Evolutionary conservation across 64 coral and sea anemone genomes (phyloP), one percentile per base, ranked within the genome.

Genomic region (Trachythela sp.): DNA sequence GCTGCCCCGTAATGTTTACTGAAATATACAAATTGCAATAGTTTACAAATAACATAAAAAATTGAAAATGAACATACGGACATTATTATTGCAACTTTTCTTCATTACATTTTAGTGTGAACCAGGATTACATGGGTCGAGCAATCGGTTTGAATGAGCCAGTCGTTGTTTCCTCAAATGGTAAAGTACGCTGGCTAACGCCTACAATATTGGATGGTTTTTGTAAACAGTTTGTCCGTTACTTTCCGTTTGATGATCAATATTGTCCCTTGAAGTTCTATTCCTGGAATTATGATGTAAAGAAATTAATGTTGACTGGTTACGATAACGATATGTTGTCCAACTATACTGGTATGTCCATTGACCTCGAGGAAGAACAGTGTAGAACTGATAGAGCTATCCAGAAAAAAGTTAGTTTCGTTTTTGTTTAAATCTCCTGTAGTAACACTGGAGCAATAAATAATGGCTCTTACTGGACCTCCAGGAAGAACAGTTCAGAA

Each of bases 211-310:
- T 97, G 40, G 92, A 91, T n/a, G 94, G 95, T 36, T 89, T 91
- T 11, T 97, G 95, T 85, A 97, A 92, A 41, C 83, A 94, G 20
- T 91, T 88, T 42, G 95, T 97, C 10, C 86, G 94, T 13, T 94
- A 94, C 75, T 97, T 94, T 54, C 95, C 95, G 9, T 97, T 97
- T 85, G 95, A 97, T 77, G 93, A 97, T 27, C 95, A 97, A 86
- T 92, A 88, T 22, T 97, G 95, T 72, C 90, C 67, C 14, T 88
- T 97, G 56, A 94, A 94, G 48, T 94, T 97, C 41, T 83, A 88
- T 17, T 94, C 95, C 20, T 97, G 93, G 95, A 97, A 93, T 11
- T 92, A 93, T 52, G 89, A 91, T 35, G 85, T 54, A 1, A 87
- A 85, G 8, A 45, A 94, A 30, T 35, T 97, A 6, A 30, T 39